Conservation (phyloP, 1,140 invertebrate species). For the Bemisia tabaci region DNA sequence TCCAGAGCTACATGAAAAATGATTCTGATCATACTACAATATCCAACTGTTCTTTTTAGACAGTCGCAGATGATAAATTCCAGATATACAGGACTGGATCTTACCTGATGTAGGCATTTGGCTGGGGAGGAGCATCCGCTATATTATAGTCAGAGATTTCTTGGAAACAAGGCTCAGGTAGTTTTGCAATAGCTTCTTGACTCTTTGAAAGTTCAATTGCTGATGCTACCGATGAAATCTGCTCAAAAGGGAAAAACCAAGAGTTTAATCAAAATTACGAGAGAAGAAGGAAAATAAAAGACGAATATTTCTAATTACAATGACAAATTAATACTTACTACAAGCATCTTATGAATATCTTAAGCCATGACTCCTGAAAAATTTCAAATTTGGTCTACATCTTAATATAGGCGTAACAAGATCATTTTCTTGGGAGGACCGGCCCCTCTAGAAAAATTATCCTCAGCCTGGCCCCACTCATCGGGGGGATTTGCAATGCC, state of each 20-base stretch:
- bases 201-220: constrained; percentile 16
- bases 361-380: constrained; percentile 3
- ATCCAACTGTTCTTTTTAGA: neutral
- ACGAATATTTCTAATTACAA: neutral
- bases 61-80: neutral
- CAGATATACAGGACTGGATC: neutral
- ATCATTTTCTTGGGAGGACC: no score
- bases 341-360: neutral
- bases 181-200: constrained; percentile 29
- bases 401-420: no score
- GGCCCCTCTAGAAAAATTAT: no score
- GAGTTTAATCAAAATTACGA: constrained; percentile 6
- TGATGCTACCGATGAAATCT: constrained; percentile 7
- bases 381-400: neutral
- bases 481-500: no score
- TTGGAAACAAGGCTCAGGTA: constrained; percentile 73
- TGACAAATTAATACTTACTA: neutral
- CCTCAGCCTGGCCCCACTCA: no score
- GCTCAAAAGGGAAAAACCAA: constrained; percentile 1
- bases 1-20: neutral
- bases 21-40: neutral
- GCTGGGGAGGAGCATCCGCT: constrained; percentile 60
- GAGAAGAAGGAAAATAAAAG: neutral
- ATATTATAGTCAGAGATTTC: constrained; percentile 63
- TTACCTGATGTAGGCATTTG: constrained; percentile 56